Evolutionary conservation across 2,888 invertebrate species (phyloP).

Genomic region (Dicyrtomina minuta): DNA sequence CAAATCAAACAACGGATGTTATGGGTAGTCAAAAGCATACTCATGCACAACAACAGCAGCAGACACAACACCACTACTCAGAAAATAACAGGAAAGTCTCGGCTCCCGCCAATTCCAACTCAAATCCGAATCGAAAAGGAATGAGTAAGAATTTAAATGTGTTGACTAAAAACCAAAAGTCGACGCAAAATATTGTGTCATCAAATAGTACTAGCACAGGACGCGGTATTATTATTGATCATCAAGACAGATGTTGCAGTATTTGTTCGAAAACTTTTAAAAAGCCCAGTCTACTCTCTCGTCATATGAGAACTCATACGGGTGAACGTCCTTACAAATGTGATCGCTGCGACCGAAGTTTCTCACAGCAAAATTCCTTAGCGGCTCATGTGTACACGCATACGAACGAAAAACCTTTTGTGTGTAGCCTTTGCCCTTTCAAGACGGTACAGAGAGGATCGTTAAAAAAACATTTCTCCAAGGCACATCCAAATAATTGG

Average conservation of each 20-base stretch:
- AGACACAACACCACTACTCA: no score
- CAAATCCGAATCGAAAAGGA: no score
- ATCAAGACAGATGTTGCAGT: conserved; percentile 53
- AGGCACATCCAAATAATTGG: conserved; percentile 57
- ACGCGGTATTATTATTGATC: no score
- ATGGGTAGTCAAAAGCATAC: no score
- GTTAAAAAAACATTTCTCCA: conserved; percentile 64
- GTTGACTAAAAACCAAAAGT: no score
- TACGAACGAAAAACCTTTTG: conserved; percentile 62
- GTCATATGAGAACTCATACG: conserved; percentile 64
- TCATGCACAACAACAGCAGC: no score
- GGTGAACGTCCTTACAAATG: conserved; percentile 65
- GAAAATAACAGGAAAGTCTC: no score
- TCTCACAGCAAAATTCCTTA: conserved; percentile 65
- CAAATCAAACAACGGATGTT: no score
- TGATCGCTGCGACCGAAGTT: conserved; percentile 62
- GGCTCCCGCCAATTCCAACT: no score
- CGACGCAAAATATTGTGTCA: no score
- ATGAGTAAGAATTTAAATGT: no score
- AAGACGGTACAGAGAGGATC: conserved; percentile 65
- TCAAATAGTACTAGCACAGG: no score
- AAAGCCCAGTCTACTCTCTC: conserved; percentile 61
- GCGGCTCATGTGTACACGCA: conserved; percentile 65
- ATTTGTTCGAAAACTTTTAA: conserved; percentile 61
- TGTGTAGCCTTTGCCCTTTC: conserved; percentile 64